phyloP scores from a whole-genome alignment of 2,113 vertebrate genomes.

The Marmota monax region DNA sequence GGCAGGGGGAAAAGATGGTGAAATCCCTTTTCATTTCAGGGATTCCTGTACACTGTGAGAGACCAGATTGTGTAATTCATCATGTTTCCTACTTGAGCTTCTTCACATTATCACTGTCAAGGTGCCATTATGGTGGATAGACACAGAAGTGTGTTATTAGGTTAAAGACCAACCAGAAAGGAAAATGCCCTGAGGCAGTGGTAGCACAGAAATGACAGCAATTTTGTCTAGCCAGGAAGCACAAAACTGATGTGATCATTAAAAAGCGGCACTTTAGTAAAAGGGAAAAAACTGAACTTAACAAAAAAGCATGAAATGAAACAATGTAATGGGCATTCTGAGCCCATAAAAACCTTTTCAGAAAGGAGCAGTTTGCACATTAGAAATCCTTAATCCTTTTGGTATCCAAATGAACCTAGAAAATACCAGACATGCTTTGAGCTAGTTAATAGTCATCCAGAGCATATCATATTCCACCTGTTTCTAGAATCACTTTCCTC shows the following conservation, averaged over 20 bases:
- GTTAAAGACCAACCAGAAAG: constrained; percentile 72
- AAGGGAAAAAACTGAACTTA: constrained; percentile 62
- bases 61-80: constrained; percentile 44
- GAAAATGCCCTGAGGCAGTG: not conserved
- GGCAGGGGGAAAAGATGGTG: not conserved
- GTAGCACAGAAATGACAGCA: constrained; percentile 43
- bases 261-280: constrained; percentile 65
- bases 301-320: constrained; percentile 34
- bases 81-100: constrained; percentile 67
- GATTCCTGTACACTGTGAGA: constrained; percentile 18
- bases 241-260: constrained; percentile 68
- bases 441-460: constrained; percentile 31
- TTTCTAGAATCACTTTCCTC: constrained; percentile 61
- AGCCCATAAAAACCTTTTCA: constrained; percentile 61
- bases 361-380: constrained; percentile 46
- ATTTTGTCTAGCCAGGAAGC: constrained; percentile 43
- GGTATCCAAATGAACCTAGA: constrained; percentile 62
- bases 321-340: not conserved
- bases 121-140: constrained; percentile 59
- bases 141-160: constrained; percentile 64
- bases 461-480: not conserved
- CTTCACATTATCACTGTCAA: not conserved
- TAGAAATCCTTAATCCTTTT: constrained; percentile 64
- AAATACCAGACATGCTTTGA: constrained; percentile 48
- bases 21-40: not conserved